Evolutionary conservation across 2,888 invertebrate genomes (phyloP).

Genomic region (Tenthredo amoena): DNA sequence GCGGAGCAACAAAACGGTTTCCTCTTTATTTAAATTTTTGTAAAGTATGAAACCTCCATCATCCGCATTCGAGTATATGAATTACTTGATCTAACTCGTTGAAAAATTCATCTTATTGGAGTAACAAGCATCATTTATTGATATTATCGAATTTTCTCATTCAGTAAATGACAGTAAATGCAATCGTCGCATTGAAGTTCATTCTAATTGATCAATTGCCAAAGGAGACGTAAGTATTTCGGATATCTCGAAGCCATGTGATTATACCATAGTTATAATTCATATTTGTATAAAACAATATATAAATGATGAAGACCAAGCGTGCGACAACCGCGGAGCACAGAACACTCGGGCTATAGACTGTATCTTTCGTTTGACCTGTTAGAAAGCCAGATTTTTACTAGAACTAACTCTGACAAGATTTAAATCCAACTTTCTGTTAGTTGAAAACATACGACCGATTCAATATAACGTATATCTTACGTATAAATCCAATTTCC

Average conservation of each 20-base stretch:
- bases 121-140: background rate
- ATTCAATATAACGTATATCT: constrained; percentile 11
- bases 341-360: constrained; percentile 16
- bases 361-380: constrained; percentile 19
- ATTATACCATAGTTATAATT: background rate
- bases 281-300: background rate
- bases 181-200: background rate
- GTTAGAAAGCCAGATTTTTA: constrained; percentile 50
- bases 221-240: background rate
- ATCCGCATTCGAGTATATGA: background rate
- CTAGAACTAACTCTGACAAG: constrained; percentile 34
- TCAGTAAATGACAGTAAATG: background rate
- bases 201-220: background rate
- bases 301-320: constrained; percentile 1
- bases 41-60: background rate
- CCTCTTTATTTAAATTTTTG: background rate
- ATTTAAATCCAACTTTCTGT: constrained; percentile 42
- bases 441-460: constrained; percentile 19
- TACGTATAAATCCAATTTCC: constrained; percentile 10
- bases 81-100: background rate
- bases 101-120: background rate
- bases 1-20: background rate
- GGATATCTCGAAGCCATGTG: background rate
- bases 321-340: background rate
- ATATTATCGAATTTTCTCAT: background rate